Evolutionary conservation across 37 sponge, comb jelly and placozoan genomes (phyloP).

Genomic region (Spongia lamella): DNA sequence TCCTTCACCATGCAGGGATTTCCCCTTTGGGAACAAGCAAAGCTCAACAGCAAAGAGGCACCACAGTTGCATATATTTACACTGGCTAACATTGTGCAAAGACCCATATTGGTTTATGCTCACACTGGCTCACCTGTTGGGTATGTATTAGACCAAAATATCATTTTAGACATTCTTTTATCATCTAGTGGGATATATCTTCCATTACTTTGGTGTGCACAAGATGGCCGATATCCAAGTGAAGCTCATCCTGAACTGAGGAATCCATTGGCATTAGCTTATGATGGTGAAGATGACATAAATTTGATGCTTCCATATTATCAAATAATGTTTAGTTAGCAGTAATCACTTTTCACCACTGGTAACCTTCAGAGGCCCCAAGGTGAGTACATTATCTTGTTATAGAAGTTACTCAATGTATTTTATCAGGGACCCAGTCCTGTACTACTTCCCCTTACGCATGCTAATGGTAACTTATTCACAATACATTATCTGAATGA

Average conservation of each 20-base stretch:
- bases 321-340: not conserved
- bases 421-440: conserved; percentile 48
- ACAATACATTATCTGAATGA: conserved; percentile 42
- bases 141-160: conserved; percentile 8
- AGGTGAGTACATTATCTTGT: conserved; percentile 9
- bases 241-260: conserved; percentile 41
- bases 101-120: conserved; percentile 69
- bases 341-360: conserved; percentile 45
- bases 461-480: conserved; percentile 10
- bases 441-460: conserved; percentile 33
- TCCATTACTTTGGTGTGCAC: conserved; percentile 59
- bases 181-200: conserved; percentile 58
- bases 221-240: conserved; percentile 23
- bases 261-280: conserved; percentile 57
- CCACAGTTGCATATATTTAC: conserved; percentile 70
- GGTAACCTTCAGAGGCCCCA: conserved; percentile 51
- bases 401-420: not conserved
- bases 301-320: not conserved
- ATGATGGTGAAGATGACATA: conserved; percentile 26
- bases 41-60: conserved; percentile 14
- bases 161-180: not conserved
- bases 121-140: conserved; percentile 51
- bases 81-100: conserved; percentile 58
- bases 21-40: conserved; percentile 69
- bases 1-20: conserved; percentile 23